These are phyloP conservation scores for Pantala flavescens DNA, from an alignment of 1,140 invertebrate species.

Conservation along the genomic window DNA sequence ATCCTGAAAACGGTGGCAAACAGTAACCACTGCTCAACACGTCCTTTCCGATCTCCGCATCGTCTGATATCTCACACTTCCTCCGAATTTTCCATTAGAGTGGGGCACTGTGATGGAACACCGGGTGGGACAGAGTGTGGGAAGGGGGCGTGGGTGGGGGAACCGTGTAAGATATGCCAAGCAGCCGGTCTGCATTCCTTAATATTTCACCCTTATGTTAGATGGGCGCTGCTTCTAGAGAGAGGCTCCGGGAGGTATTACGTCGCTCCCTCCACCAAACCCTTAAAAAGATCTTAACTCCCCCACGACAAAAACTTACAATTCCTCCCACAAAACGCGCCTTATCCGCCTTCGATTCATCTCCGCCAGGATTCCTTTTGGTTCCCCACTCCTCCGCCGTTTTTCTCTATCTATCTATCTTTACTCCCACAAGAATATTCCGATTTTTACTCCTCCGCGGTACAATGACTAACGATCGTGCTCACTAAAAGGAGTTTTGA, in stretches of 20 bases:
- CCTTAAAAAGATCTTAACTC: not conserved
- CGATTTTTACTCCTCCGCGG: too few relatives aligned
- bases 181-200: conserved; percentile 2
- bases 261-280: not conserved
- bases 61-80: not conserved
- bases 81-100: not conserved
- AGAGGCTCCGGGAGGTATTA: not conserved
- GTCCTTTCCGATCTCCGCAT: not conserved
- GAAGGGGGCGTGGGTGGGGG: not conserved
- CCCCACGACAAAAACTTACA: not conserved
- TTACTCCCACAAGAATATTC: too few relatives aligned
- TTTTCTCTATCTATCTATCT: too few relatives aligned
- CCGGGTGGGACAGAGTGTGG: not conserved
- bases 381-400: not conserved
- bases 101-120: not conserved
- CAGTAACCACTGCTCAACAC: not conserved
- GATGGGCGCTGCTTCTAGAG: not conserved
- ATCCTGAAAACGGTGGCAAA: too few relatives aligned
- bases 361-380: not conserved
- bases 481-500: too few relatives aligned
- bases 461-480: too few relatives aligned
- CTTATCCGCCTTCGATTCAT: not conserved
- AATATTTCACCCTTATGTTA: not conserved
- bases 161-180: not conserved
- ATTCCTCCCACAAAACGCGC: not conserved